Evolutionary conservation across 1,140 invertebrate genomes (phyloP), one percentile per base, ranked within the genome.

Genomic region (Calycopis cecrops): DNA sequence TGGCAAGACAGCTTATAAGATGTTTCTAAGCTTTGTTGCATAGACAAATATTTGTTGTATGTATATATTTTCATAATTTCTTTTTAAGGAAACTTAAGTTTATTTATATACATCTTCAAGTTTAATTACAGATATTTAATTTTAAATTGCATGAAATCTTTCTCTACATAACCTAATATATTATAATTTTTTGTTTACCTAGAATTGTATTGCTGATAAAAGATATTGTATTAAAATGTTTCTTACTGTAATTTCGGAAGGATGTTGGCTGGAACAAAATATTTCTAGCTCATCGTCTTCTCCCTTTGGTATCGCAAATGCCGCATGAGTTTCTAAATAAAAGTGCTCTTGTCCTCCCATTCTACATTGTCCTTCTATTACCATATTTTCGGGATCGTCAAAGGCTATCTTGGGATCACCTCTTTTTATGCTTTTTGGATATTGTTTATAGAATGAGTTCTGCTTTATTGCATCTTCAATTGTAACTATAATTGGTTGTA

Each of bases 341-440:
- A 99, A 99, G 79, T 99, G 98, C 80, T 99, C 97, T 81, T 99
- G 98, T 0, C 96, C 97, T 35, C 96, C 97, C 68, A 97, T 93
- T 48, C 92, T 90, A 52, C 95, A 90, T 73, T 95, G 92, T n/a
- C 95, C 94, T 87, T 94, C 92, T 16, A 96, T 67, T 16, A 95
- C 66, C 16, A 93, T 80, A 77, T 93, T 89, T 38, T 94, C 91
- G 9, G 93, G 90, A 57, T 91, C 79, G 33, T 88, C 71, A 59
- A 98, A 93, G 0, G 88, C 92, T 59, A 87, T 71, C 6, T 91
- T 89, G 1, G 92, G 75, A 79, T 97, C 90, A 0, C 97, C 96
- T 69, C 89, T 92, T 51, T 60, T 79, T 17, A 94, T 89, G 3
- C 78, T 83, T 62, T 89, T 90, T 0, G 91, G 90, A 58, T 69